Evolutionary conservation across 2,888 invertebrate genomes (phyloP), one percentile per base, ranked within the genome.

Genomic region (Catocala nupta): DNA sequence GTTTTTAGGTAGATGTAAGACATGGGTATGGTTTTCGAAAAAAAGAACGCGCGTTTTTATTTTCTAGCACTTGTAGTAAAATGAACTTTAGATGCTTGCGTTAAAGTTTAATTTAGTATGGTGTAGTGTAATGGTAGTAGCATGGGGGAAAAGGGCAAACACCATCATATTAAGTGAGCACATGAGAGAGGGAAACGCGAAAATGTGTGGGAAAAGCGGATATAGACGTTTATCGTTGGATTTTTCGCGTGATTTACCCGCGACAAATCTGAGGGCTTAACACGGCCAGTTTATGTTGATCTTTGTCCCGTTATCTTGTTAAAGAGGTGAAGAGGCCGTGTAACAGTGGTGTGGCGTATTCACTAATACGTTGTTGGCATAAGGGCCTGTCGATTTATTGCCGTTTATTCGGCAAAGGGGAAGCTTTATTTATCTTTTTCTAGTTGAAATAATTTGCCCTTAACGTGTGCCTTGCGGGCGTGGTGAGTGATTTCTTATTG

Each of bases 121-220:
- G 0, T 7, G 0, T 1, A 9, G n/a, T 43, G 12, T 44, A 48
- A 54, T 62, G 58, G 69, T 65, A 71, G 72, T 78, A 78, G 70
- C 77, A 84, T 84, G 88, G 91, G 93, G 93, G 90, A 85, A 89
- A 86, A 90, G 88, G 89, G 92, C 92, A 93, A 93, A 93, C 91
- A 93, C 87, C 90, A 87, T 90, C 93, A 93, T 93, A 92, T 93
- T 93, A 93, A 94, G 92, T 93, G 93, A 93, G 92, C 93, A 93
- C 93, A 94, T 92, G 93, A 93, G 92, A 92, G 93, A 77, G 80
- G 93, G 92, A 88, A 92, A 90, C 84, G 90, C 86, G 90, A 92
- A 93, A 94, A 93, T 92, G 93, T 91, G 92, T 94, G 93, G 91
- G 92, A 93, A 93, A 93, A 93, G 88, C 92, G 93, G 93, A 93